Conservation (phyloP, 2,113 vertebrate genomes). For the Otis tarda region DNA sequence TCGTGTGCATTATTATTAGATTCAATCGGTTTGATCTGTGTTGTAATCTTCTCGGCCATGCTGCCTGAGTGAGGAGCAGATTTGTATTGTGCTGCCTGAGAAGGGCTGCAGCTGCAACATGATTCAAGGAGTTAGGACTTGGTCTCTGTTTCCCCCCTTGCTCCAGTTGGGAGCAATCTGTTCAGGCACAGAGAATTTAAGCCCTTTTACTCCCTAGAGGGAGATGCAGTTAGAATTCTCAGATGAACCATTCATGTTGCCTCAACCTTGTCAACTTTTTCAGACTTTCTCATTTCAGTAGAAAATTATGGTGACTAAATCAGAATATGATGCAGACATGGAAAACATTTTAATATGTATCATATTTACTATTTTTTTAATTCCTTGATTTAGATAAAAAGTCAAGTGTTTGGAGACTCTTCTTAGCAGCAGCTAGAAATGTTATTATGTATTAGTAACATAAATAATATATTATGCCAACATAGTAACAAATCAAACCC, state of each 20-base stretch:
- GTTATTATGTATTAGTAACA: not conserved
- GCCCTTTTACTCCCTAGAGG: not conserved
- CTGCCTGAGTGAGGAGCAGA: not conserved
- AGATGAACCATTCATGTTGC: accelerated
- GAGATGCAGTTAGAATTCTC: not conserved
- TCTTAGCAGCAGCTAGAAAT: not conserved
- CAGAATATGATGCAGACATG: not conserved
- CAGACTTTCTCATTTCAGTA: not conserved
- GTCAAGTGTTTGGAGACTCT: not conserved
- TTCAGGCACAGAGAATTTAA: not conserved
- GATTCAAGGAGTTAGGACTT: not conserved
- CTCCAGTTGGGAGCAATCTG: not conserved
- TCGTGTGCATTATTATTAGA: not conserved
- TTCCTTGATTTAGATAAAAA: not conserved
- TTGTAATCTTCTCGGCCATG: not conserved
- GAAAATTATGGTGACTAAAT: not conserved
- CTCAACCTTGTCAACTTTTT: not conserved
- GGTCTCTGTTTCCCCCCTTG: not conserved
- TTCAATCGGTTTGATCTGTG: not conserved
- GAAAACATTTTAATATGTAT: not conserved
- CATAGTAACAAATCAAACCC: conserved; percentile 10
- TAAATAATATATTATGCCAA: conserved; percentile 21
- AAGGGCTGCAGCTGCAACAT: not conserved
- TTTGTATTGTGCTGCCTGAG: not conserved
- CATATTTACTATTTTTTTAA: not conserved